These are phyloP conservation scores for Drosophila pseudoobscura DNA, from an alignment of 1,140 invertebrate species.

Conservation along the genomic window DNA sequence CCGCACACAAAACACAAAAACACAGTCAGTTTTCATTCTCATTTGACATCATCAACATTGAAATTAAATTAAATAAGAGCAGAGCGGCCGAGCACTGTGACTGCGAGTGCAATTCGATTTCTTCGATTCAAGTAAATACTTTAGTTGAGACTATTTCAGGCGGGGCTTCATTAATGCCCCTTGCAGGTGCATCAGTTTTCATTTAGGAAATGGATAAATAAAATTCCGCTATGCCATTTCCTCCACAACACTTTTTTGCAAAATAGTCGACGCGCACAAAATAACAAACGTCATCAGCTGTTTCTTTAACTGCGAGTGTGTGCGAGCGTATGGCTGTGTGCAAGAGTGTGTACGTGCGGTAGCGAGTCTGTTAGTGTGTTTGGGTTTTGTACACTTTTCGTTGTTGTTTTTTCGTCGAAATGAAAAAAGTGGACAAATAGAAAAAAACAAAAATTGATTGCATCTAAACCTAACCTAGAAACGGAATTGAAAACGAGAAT, in stretches of 20 bases:
- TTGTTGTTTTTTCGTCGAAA: slow-evolving; percentile 8
- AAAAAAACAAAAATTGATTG: slow-evolving; percentile 31
- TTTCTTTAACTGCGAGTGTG: slow-evolving; percentile 22
- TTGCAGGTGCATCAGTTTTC: slow-evolving; percentile 43
- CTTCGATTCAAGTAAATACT: slow-evolving; percentile 58
- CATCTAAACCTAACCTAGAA: slow-evolving; percentile 65
- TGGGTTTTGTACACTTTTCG: slow-evolving; percentile 3
- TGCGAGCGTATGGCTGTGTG: slow-evolving; percentile 14
- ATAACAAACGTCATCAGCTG: slow-evolving; percentile 81
- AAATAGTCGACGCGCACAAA: slow-evolving; percentile 66
- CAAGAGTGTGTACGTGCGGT: background rate
- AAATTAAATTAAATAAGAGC: slow-evolving; percentile 79
- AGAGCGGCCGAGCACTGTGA: slow-evolving; percentile 37
- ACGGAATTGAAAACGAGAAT: slow-evolving; percentile 26
- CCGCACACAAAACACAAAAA: slow-evolving; percentile 64
- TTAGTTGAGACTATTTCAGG: slow-evolving; percentile 34
- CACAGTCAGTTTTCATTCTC: slow-evolving; percentile 81
- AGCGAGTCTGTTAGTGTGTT: background rate
- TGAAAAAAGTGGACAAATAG: slow-evolving; percentile 1
- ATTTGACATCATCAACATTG: slow-evolving; percentile 82
- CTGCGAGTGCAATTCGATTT: slow-evolving; percentile 34
- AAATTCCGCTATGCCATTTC: too few relatives aligned
- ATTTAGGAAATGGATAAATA: slow-evolving; percentile 48
- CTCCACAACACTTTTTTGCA: slow-evolving; percentile 25
- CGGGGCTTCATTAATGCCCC: slow-evolving; percentile 57